Percentiles rank a stretch among this genome's conserved stretches.
Evolutionary conservation across 2,113 vertebrate genomes (phyloP).

Genomic region (Periophthalmodon schlosseri): DNA sequence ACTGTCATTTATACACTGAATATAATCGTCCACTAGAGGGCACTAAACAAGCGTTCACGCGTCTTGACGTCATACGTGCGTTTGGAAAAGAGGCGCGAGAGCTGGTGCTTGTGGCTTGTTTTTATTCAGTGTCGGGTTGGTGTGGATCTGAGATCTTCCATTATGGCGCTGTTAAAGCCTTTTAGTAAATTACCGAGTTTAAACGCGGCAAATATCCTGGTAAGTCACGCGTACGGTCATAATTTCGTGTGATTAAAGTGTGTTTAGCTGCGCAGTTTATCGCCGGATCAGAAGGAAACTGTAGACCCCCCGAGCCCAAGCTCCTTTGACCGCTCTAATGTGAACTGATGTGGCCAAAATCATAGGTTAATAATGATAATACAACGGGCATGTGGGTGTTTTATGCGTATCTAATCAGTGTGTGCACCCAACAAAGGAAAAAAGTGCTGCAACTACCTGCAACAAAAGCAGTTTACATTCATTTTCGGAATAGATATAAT

Average conservation of each 20-base stretch:
- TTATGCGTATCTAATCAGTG: not conserved
- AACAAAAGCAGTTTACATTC: too few species aligned
- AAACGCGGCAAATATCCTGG: constrained; percentile 73
- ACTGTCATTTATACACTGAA: too few species aligned
- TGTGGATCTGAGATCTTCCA: not conserved
- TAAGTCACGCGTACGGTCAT: constrained; percentile 51
- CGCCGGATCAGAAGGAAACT: too few species aligned
- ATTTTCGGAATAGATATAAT: too few species aligned
- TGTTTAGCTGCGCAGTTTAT: not conserved
- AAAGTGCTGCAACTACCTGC: too few species aligned
- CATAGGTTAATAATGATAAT: too few species aligned
- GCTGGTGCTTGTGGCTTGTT: not conserved
- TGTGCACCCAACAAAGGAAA: too few species aligned
- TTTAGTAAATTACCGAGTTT: constrained; percentile 70
- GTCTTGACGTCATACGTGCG: constrained; percentile 47
- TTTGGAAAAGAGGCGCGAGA: constrained; percentile 62
- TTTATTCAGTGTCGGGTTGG: not conserved
- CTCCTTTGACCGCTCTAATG: too few species aligned
- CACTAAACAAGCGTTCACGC: not conserved
- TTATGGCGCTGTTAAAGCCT: constrained; percentile 70
- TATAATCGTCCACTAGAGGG: constrained; percentile 24
- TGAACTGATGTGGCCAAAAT: too few species aligned
- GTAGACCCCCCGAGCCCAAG: too few species aligned
- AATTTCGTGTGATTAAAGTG: not conserved
- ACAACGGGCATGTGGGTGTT: not conserved